Conservation (phyloP, 2,113 vertebrate species). For the Formicarius rufipectus region DNA sequence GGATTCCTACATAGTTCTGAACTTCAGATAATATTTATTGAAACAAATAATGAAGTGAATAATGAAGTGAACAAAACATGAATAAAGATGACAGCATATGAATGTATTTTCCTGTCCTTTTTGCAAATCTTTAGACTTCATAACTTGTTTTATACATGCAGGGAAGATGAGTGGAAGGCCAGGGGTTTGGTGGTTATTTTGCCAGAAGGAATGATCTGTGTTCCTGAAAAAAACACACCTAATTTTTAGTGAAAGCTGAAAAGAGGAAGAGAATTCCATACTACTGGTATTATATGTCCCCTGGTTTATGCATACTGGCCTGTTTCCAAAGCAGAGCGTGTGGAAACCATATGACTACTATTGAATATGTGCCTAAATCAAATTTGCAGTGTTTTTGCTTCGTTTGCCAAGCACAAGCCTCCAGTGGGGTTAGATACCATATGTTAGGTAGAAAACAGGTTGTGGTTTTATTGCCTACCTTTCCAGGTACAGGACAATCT, state of each 20-base stretch:
- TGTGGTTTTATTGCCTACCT: conserved; percentile 46
- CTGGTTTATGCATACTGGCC: conserved; percentile 41
- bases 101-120: conserved; percentile 6
- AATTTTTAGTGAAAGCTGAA: conserved; percentile 51
- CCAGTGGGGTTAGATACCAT: conserved; percentile 43
- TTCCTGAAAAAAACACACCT: conserved; percentile 47
- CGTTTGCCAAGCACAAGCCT: conserved; percentile 47
- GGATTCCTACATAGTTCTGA: not conserved
- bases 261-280: conserved; percentile 51
- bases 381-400: conserved; percentile 31
- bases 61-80: not conserved
- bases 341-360: conserved; percentile 61
- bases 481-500: conserved; percentile 23
- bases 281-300: conserved; percentile 48
- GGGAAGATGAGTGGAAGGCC: conserved; percentile 3
- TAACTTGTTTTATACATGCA: not conserved
- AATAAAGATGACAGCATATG: not conserved
- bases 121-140: not conserved
- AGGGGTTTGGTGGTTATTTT: not conserved
- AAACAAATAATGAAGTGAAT: conserved; percentile 38
- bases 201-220: conserved; percentile 38
- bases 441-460: conserved; percentile 58
- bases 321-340: conserved; percentile 37
- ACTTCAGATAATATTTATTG: not conserved
- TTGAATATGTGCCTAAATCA: conserved; percentile 60